Base-by-base conservation (phyloP, 2,888 invertebrate genomes). In the Cheilosia pagana region DNA sequence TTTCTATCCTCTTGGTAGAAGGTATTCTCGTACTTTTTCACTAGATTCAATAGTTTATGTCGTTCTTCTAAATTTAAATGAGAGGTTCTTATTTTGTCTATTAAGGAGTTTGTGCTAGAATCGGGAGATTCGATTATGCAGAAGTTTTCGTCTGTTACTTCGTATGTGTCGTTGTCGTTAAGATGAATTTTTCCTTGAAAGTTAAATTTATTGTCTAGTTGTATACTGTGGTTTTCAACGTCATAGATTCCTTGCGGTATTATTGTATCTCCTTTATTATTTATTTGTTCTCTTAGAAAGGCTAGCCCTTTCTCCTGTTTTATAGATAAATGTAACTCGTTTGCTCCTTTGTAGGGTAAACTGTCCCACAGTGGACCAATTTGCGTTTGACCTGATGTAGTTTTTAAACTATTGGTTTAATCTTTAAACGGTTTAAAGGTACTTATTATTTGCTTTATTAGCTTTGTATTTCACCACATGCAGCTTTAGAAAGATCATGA, bases 1-100 rank as follows among this genome's bases (percentile, higher is more conserved):
- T 45, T 59, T 19, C 68, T 76, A 39, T 60, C 77, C n/a, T 86
- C 77, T 39, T 75, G 39, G 72, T 75, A 82, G 57, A 82, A 75
- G 23, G 71, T 48, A 4, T 50, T 23, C 5, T 52, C 35, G 39
- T 71, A 72, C 19, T 63, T 45, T 21, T 59, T 60, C 10, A 81
- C 39, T 53, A 77, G 62, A 14, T 31, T 70, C 21, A 23, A n/a
- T 10, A 77, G 31, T 41, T 53, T 35, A 6, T 12, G 10, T 43
- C 50, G 63, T 41, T 74, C 57, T 39, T 78, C 59, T 52, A 12
- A 23, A 45, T 76, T 76, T 10, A 86, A 39, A 25, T 75, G 28
- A 14, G 43, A 6, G 39, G 55, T 55, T 25, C 21, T 25, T 5
- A 43, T 68, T 41, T 41, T 41, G 5, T 6, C n/a, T 41, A n/a